Percentiles rank a stretch among this genome's conserved stretches.
Evolutionary conservation across 2,113 vertebrate species (phyloP).

Genomic region (Mixornis gularis): DNA sequence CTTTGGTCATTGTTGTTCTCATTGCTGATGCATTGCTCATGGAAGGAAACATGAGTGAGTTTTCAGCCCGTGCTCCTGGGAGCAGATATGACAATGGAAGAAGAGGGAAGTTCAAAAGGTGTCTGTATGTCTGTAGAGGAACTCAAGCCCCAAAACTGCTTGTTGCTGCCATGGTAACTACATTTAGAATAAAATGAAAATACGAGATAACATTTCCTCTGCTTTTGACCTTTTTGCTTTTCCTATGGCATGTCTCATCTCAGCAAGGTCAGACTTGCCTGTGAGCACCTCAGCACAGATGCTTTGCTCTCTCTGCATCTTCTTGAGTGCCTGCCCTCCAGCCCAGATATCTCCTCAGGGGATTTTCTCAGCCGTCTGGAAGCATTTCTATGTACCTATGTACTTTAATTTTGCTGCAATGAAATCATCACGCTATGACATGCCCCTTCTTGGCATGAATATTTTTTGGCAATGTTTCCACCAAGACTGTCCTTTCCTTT

Average conservation of each 20-base stretch:
- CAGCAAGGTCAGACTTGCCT: conserved; percentile 2
- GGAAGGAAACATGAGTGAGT: background rate
- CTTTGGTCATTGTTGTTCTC: background rate
- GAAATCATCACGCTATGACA: background rate
- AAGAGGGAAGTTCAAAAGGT: conserved; percentile 7
- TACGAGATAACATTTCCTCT: background rate
- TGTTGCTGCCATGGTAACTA: conserved; percentile 12
- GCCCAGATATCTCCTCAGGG: background rate
- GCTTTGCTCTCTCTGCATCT: background rate
- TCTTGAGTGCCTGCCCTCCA: background rate
- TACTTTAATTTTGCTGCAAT: background rate
- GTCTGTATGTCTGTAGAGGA: background rate
- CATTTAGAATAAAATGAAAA: conserved; percentile 1
- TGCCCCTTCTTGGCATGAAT: background rate
- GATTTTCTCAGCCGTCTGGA: background rate
- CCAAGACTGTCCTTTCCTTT: background rate
- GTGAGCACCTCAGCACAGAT: background rate
- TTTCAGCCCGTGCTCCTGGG: background rate
- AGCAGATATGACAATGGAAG: background rate
- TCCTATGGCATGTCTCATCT: background rate
- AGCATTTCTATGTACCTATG: background rate
- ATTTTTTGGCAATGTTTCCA: background rate
- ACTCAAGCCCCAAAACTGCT: background rate
- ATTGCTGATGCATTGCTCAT: background rate
- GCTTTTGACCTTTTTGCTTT: conserved; percentile 22